Evolutionary conservation across 1,140 invertebrate genomes (phyloP).

Genomic region (Pogonomyrmex barbatus): DNA sequence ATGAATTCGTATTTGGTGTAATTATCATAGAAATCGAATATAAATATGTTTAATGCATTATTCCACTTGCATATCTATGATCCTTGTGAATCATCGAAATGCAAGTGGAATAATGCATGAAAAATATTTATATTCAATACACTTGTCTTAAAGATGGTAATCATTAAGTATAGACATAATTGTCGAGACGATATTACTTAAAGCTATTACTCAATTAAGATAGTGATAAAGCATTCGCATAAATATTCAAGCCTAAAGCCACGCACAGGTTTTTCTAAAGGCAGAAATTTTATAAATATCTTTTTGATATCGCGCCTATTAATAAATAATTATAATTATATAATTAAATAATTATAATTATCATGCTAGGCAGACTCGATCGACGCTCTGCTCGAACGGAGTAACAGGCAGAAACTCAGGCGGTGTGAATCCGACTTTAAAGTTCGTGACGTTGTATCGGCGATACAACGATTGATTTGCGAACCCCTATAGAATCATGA

Average conservation of each 20-base stretch:
- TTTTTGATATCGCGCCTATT: neutral
- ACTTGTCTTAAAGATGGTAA: neutral
- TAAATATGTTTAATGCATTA: neutral
- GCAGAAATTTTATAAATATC: neutral
- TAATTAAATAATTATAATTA: neutral
- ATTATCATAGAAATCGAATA: neutral
- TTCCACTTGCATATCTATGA: no score
- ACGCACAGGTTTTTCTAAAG: neutral
- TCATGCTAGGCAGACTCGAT: neutral
- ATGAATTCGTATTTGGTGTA: neutral
- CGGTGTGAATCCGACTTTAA: constrained; percentile 43
- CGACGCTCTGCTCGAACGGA: neutral
- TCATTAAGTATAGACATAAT: neutral
- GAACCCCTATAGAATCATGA: constrained; percentile 80
- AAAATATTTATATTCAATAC: constrained; percentile 20
- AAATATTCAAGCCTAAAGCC: neutral
- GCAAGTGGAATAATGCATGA: neutral
- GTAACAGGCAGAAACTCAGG: neutral
- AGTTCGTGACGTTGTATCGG: constrained; percentile 44
- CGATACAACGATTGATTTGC: constrained; percentile 80
- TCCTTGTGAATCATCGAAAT: no score
- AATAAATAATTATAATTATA: neutral
- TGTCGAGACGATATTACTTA: no score
- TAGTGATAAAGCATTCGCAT: neutral
- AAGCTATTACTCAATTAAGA: neutral